Evolutionary conservation across 2,113 vertebrate genomes (phyloP).

Genomic region (Atlantisia rogersi): DNA sequence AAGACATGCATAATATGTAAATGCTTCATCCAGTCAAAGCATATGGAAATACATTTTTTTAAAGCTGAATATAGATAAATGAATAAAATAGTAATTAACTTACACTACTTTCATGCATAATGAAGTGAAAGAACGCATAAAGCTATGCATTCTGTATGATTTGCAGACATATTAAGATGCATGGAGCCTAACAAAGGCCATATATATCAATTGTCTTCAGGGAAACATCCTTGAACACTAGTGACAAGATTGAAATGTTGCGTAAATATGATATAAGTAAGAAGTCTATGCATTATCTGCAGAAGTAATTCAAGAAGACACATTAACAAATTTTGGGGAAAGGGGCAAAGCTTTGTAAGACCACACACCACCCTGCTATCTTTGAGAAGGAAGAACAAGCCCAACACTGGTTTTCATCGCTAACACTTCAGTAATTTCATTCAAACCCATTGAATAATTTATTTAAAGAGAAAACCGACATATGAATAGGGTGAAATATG

Average conservation of each 20-base stretch:
- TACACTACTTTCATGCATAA: background rate
- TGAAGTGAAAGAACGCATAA: background rate
- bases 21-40: background rate
- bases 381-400: background rate
- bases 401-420: background rate
- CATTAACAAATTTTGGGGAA: background rate
- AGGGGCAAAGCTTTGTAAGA: background rate
- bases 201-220: background rate
- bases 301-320: background rate
- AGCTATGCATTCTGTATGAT: background rate
- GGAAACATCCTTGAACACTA: background rate
- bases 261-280: background rate
- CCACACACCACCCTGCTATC: background rate
- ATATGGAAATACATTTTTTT: background rate
- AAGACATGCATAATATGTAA: background rate
- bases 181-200: background rate
- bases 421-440: background rate
- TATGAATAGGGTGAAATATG: background rate
- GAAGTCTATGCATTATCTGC: background rate
- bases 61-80: background rate
- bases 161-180: background rate
- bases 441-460: background rate
- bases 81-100: background rate
- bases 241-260: background rate
- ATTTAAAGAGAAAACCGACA: background rate